A percentile compares a stretch with the other conserved stretches of the same genome.
phyloP scores from a whole-genome alignment of 1,140 invertebrate genomes.

The Conopomorpha cramerella region DNA sequence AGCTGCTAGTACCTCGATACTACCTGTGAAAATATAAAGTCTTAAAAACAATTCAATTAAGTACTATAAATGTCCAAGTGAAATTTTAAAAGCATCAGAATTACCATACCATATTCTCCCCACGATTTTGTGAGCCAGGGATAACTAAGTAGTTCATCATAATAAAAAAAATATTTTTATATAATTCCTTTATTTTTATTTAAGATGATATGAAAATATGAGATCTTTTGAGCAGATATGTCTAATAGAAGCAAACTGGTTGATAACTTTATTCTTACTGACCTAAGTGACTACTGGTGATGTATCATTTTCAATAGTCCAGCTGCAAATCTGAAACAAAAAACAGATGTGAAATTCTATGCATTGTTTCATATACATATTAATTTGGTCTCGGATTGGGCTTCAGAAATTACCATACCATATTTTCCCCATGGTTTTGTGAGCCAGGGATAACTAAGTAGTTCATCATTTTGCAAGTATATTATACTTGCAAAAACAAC shows the following conservation, averaged over 20 bases:
- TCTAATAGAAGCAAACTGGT: not conserved
- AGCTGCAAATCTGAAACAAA: not conserved
- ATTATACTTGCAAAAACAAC: no score
- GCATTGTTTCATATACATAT: no score
- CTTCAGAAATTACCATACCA: slow-evolving; percentile 55
- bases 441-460: slow-evolving; percentile 56
- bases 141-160: slow-evolving; percentile 51
- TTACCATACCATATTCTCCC: slow-evolving; percentile 54
- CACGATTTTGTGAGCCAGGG: slow-evolving; percentile 52
- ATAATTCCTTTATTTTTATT: not conserved
- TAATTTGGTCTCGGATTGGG: no score
- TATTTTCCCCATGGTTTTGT: slow-evolving; percentile 46
- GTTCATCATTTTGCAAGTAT: no score
- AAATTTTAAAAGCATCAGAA: slow-evolving; percentile 17
- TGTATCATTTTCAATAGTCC: no score
- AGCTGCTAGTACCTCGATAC: no score
- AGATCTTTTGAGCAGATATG: no score
- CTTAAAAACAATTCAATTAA: not conserved
- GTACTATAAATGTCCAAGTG: not conserved
- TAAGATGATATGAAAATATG: no score
- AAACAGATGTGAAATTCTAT: no score
- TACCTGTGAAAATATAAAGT: not conserved
- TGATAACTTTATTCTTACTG: not conserved
- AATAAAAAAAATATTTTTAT: not conserved
- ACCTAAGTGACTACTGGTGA: not conserved